Base-by-base conservation (phyloP, 2,113 vertebrate genomes). In the Astur gentilis region DNA sequence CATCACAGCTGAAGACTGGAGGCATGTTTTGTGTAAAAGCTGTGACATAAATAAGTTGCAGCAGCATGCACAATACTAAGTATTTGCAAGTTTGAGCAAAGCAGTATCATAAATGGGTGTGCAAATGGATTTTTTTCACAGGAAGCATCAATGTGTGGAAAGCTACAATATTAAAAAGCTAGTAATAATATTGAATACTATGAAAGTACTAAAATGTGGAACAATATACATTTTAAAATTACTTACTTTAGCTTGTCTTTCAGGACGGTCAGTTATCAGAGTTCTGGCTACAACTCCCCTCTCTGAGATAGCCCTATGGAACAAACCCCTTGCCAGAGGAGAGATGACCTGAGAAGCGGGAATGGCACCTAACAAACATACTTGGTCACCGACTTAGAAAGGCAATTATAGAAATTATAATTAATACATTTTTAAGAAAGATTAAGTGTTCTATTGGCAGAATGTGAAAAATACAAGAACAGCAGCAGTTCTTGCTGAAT, bases 241-340 rank as follows among this genome's bases (percentile, higher is more conserved):
- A 47, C 23, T 44, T 61, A 80, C 87, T 78, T 75, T 27, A 38
- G 17, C 40, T 36, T 60, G 65, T 26, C 58, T 60, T 66, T 64
- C 82, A 11, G 97, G 95, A 14, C 21, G 65, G 36, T 80, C 92
- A 4, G 93, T 89, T 77, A 96, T 85, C 19, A 77, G 15, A 9
- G 83, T 67, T 13, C 97, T 6, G 20, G 92, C 79, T 54, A 96
- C 96, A 10, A 97, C 98, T 47, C 98, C 98, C 65, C 98, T 98
- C 86, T 99, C 98, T 73, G 98, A 98, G 69, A 99, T 97, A 10
- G 98, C 98, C 71, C 89, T 96, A 14, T 98, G 98, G 93, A 99
- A 98, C 50, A 99, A 75, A 40, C 97, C 98, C 80, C 93, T 91
- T 21, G 98, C 95, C 81, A 97, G 88, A 32, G 98, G 98, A 86